A percentile compares a stretch with the other conserved stretches of the same genome.
Conservation (phyloP, 2,797 vertebrate species). For the Tangara arthus region DNA sequence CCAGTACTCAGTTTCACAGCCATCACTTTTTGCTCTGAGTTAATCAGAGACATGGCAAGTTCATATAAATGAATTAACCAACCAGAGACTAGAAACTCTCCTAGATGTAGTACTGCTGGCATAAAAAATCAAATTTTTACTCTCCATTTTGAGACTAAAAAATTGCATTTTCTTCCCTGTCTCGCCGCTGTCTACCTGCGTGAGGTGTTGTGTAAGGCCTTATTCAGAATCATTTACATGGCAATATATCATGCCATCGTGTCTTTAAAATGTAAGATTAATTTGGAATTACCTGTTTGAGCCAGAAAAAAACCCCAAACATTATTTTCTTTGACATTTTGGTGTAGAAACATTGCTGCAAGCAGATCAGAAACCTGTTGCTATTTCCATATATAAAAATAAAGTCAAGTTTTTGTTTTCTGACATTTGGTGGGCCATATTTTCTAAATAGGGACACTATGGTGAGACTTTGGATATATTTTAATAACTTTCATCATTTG, state of each 20-base stretch:
- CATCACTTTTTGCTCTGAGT: neutral
- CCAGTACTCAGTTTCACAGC: neutral
- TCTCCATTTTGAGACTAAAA: neutral
- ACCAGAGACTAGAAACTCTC: neutral
- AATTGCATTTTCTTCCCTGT: neutral
- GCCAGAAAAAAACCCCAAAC: neutral
- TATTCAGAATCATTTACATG: neutral
- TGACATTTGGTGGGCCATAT: neutral
- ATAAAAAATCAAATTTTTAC: neutral
- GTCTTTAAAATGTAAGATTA: neutral
- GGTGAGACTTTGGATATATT: neutral
- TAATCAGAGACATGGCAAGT: neutral
- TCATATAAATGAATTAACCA: neutral
- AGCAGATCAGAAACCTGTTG: neutral
- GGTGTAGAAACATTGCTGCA: neutral
- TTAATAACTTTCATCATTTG: neutral
- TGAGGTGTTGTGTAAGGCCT: neutral
- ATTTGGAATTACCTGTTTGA: neutral
- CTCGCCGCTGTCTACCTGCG: neutral
- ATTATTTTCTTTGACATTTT: neutral
- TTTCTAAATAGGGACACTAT: neutral
- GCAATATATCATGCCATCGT: accelerated
- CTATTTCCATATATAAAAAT: neutral
- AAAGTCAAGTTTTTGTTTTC: neutral
- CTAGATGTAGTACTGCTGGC: neutral